Conservation (phyloP, 2,888 invertebrate species). For the Tanytarsus gracilentus region DNA sequence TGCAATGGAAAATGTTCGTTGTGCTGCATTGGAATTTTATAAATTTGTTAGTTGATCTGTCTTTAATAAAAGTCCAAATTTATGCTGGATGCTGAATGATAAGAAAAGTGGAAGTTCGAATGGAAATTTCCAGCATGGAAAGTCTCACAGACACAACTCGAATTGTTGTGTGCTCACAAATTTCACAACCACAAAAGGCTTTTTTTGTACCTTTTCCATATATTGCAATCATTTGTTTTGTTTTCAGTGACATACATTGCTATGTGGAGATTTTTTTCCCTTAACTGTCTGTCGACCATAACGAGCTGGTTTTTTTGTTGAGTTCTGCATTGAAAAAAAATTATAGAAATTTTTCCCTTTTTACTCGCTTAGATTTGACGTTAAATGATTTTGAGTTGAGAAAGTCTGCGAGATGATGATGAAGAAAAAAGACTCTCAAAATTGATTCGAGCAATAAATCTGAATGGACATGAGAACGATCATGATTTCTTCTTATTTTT, state of each 20-base stretch:
- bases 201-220: neutral
- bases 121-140: neutral
- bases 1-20: neutral
- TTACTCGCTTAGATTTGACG: neutral
- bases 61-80: neutral
- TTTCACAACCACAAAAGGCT: neutral
- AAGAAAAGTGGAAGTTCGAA: constrained; percentile 19
- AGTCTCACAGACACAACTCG: neutral
- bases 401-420: neutral
- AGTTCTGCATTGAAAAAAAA: neutral
- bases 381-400: constrained; percentile 8
- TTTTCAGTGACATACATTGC: constrained; percentile 19
- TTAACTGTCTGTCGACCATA: neutral
- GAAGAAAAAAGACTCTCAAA: neutral
- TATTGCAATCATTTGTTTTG: constrained; percentile 26
- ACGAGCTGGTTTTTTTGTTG: neutral
- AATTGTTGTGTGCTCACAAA: neutral
- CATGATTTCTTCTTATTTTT: no score
- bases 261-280: neutral
- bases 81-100: neutral
- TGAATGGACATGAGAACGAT: neutral
- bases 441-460: constrained; percentile 4
- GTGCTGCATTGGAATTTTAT: neutral
- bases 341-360: neutral
- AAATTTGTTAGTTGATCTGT: neutral